Conservation (phyloP, 2,113 vertebrate genomes). For the Mixornis gularis region DNA sequence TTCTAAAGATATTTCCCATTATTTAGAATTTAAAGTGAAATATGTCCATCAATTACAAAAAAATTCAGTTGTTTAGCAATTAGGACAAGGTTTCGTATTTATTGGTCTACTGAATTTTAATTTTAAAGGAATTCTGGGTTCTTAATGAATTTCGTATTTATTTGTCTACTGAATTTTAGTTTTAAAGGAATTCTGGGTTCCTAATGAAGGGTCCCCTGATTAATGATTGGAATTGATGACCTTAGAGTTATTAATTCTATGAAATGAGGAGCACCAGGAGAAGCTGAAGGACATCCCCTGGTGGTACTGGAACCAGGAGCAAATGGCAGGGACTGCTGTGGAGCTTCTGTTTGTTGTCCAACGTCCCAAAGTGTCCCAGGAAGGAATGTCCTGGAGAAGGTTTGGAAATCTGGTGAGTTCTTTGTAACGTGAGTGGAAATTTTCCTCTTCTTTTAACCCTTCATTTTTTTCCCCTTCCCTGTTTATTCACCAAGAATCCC, state of each 20-base stretch:
- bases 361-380: not conserved
- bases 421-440: not conserved
- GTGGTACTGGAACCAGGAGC: not conserved
- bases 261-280: not conserved
- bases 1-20: not conserved
- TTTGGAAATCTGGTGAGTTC: not conserved
- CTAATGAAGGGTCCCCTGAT: not conserved
- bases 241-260: not conserved
- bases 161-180: not conserved
- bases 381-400: not conserved
- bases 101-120: not conserved
- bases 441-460: not conserved
- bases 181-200: not conserved
- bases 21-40: not conserved
- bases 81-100: not conserved
- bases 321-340: not conserved
- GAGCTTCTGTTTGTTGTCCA: not conserved
- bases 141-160: not conserved
- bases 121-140: not conserved
- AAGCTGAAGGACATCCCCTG: not conserved
- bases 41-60: rapidly evolving
- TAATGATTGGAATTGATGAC: not conserved
- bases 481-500: not conserved
- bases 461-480: not conserved
- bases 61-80: not conserved